Conservation (phyloP, 37 sponge, comb jelly and placozoan genomes). For the Chondrilla cf. caribensis region DNA sequence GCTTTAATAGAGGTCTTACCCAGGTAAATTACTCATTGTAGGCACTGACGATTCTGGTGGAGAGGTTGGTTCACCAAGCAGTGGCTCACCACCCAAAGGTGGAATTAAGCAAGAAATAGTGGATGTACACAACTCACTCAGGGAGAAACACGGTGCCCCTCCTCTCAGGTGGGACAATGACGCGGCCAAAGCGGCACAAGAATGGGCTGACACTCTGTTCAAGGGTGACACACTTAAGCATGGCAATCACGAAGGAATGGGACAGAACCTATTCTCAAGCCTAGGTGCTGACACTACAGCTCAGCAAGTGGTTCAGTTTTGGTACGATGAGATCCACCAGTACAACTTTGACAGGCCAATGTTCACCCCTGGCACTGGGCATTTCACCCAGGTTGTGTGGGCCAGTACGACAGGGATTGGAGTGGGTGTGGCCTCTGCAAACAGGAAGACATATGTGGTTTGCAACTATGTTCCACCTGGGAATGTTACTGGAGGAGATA, state of each 20-base stretch:
- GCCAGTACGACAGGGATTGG: conserved; percentile 72
- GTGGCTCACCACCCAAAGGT: not conserved
- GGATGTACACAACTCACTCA: conserved; percentile 62
- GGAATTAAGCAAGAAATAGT: conserved; percentile 54
- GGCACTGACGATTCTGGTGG: not conserved
- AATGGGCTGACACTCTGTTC: conserved; percentile 82
- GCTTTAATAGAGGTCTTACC: too few relatives aligned
- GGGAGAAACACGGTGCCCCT: conserved; percentile 72
- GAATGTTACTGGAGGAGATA: conserved; percentile 42
- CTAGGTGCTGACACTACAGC: conserved; percentile 54
- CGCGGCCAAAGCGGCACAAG: conserved; percentile 61
- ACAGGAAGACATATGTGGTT: conserved; percentile 57
- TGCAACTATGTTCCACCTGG: conserved; percentile 84
- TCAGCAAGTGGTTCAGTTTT: conserved; percentile 47
- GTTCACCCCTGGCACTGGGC: conserved; percentile 74
- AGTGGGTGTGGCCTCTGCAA: conserved; percentile 31
- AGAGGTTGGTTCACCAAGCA: not conserved
- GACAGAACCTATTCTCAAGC: conserved; percentile 78
- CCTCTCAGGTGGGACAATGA: conserved; percentile 53
- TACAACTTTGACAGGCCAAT: conserved; percentile 74
- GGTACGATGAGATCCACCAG: conserved; percentile 82
- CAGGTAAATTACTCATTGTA: too few relatives aligned
- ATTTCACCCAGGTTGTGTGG: conserved; percentile 97
- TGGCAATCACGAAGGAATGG: conserved; percentile 58
- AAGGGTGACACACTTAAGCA: conserved; percentile 46